Base-by-base conservation (phyloP, 2,113 vertebrate species). In the Tupaia tana region DNA sequence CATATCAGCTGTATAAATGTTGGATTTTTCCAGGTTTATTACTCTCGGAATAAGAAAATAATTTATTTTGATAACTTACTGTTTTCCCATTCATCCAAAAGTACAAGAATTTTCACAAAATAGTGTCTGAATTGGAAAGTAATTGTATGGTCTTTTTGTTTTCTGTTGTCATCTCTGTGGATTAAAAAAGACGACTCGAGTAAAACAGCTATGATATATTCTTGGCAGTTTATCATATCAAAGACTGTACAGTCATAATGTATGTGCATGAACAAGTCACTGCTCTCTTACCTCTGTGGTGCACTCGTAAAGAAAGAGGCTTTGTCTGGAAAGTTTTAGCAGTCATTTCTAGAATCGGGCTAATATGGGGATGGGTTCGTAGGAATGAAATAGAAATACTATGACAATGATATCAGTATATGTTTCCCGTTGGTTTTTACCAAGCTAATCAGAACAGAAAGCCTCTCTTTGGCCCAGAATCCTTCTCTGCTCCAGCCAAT, bases 1-100 rank as follows among this genome's bases (percentile, higher is more conserved):
- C 98, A 97, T 98, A 98, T 98, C 98, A 98, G 89, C 98, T 98
- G 97, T 98, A 97, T 96, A 98, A 98, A 98, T 98, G 97, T 98
- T 98, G 98, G 95, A 97, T 98, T 98, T 98, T 94, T 96, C 98
- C 97, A 98, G 97, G 97, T 98, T 96, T 97, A 98, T 97, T 97
- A 84, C 89, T 97, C 89, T 97, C 93, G 96, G 92, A 96, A 97
- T 95, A 95, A 97, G 93, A 96, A 97, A 97, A 95, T 73, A 29
- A 97, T 95, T 93, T 90, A 97, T 96, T 34, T 97, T 97, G 93
- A 70, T 92, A 61, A 25, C 97, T 97, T 96, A 87, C 73, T 69
- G 71, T 85, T 92, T 95, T 95, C 58, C 85, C 95, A 93, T 96
- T 98, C 71, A 85, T 96, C 94, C 81, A 93, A 98, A 98, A 93